A percentile compares a stretch with the other conserved stretches of the same genome.
These are phyloP conservation scores for Isaurus tuberculatus DNA, from an alignment of 92 coral and sea anemone species.

Conservation along the genomic window DNA sequence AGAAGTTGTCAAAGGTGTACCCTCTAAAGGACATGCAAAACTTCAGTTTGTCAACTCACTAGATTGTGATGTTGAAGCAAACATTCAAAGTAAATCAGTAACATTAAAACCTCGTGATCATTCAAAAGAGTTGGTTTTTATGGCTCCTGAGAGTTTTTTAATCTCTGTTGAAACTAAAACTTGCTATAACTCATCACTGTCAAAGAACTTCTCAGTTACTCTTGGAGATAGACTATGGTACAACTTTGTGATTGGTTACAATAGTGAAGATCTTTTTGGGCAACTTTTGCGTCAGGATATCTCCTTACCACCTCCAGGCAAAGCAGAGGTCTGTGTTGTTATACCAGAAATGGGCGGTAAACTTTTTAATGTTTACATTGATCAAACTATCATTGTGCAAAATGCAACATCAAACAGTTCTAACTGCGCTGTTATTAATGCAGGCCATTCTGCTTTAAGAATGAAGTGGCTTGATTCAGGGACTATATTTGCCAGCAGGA, in stretches of 20 bases:
- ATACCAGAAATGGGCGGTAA: slow-evolving; percentile 18
- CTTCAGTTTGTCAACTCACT: slow-evolving; percentile 67
- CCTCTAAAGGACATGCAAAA: slow-evolving; percentile 58
- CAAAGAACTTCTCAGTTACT: slow-evolving; percentile 14
- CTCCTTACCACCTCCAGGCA: slow-evolving; percentile 61
- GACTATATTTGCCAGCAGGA: slow-evolving; percentile 6
- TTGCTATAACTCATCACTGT: background rate
- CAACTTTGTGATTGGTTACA: slow-evolving; percentile 54
- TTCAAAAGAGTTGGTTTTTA: slow-evolving; percentile 51
- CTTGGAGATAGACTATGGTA: slow-evolving; percentile 60
- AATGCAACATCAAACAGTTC: slow-evolving; percentile 39
- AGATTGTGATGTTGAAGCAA: slow-evolving; percentile 50
- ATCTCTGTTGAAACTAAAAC: slow-evolving; percentile 24
- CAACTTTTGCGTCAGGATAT: slow-evolving; percentile 48
- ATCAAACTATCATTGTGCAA: slow-evolving; percentile 36
- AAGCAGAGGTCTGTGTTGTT: slow-evolving; percentile 61
- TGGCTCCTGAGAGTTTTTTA: slow-evolving; percentile 31
- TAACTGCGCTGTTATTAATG: slow-evolving; percentile 52
- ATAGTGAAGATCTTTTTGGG: slow-evolving; percentile 35
- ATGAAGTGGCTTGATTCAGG: slow-evolving; percentile 44
- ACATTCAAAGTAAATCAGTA: slow-evolving; percentile 40
- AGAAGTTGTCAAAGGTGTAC: slow-evolving; percentile 45
- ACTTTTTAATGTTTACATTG: slow-evolving; percentile 45
- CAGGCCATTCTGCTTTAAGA: slow-evolving; percentile 56
- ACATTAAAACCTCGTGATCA: slow-evolving; percentile 44